Evolutionary conservation across 2,113 vertebrate species (phyloP).

Genomic region (Odobenus rosmarus): DNA sequence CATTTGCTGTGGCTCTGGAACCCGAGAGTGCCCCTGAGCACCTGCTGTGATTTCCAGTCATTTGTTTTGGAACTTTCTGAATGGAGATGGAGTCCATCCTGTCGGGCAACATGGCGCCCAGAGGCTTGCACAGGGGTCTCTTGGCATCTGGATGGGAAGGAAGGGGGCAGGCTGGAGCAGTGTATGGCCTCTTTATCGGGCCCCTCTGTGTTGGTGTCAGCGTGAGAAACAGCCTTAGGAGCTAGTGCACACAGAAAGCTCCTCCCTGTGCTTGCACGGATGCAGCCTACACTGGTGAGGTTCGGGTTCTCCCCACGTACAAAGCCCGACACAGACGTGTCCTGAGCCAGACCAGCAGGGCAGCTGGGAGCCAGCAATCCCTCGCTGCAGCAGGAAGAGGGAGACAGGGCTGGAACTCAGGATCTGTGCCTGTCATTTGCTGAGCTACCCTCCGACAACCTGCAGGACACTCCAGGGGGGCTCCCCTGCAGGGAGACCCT

Average conservation of each 20-base stretch:
- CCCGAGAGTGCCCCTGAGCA: not conserved
- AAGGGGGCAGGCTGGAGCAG: too few relatives aligned
- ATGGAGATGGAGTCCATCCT: not conserved
- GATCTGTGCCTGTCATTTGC: not conserved
- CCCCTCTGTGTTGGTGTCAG: not conserved
- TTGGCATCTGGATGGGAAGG: not conserved
- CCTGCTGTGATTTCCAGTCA: not conserved
- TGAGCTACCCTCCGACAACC: not conserved
- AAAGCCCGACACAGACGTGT: not conserved
- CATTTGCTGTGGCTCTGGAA: not conserved
- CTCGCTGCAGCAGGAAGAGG: not conserved
- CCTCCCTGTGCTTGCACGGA: accelerated
- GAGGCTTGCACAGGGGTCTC: not conserved
- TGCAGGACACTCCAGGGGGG: not conserved
- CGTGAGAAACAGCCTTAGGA: not conserved
- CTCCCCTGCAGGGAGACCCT: not conserved
- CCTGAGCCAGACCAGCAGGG: not conserved
- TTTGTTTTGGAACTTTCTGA: constrained; percentile 27
- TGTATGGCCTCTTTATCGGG: not conserved
- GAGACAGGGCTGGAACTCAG: not conserved
- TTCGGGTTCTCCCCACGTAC: not conserved
- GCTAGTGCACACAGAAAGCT: accelerated
- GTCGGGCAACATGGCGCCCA: not conserved
- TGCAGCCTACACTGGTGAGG: accelerated
- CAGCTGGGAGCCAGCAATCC: not conserved